Evolutionary conservation across 2,113 vertebrate species (phyloP).

Genomic region (Etheostoma cragini): DNA sequence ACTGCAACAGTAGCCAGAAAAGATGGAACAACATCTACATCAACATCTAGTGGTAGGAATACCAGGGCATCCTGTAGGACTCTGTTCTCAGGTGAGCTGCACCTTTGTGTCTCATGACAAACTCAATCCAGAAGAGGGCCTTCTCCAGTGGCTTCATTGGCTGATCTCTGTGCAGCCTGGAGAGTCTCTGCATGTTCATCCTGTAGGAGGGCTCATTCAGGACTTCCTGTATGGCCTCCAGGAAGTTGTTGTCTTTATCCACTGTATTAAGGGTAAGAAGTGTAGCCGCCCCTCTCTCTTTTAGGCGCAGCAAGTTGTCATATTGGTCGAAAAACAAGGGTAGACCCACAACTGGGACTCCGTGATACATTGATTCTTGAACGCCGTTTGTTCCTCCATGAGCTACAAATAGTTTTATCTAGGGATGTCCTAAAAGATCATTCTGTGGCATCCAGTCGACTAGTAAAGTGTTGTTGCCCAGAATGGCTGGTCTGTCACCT

Average conservation of each 20-base stretch:
- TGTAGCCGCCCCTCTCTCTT: conserved; percentile 69
- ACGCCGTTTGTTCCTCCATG: conserved; percentile 81
- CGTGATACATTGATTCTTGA: conserved; percentile 80
- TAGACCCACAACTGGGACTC: conserved; percentile 74
- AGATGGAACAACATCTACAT: conserved; percentile 60
- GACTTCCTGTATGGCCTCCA: conserved; percentile 72
- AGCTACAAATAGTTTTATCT: conserved; percentile 76
- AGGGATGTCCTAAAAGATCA: conserved; percentile 79
- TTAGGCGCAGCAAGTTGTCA: conserved; percentile 78
- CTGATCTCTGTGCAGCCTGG: conserved; percentile 76
- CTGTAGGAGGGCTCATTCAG: conserved; percentile 76
- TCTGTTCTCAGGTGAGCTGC: conserved; percentile 74
- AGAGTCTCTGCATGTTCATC: conserved; percentile 81
- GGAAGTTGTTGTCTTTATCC: conserved; percentile 66
- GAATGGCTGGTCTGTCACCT: conserved; percentile 56
- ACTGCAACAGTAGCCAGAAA: background rate
- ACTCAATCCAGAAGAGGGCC: conserved; percentile 81
- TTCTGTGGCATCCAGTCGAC: conserved; percentile 82
- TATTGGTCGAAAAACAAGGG: conserved; percentile 79
- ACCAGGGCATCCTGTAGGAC: conserved; percentile 77
- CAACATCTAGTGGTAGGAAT: conserved; percentile 77
- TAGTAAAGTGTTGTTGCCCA: conserved; percentile 81
- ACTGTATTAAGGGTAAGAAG: conserved; percentile 66
- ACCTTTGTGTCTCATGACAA: conserved; percentile 79
- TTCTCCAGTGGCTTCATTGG: conserved; percentile 64